A percentile compares a stretch with the other conserved stretches of the same genome.
Conservation (phyloP, 37 sponge, comb jelly and placozoan genomes). For the Ianthella basta region DNA sequence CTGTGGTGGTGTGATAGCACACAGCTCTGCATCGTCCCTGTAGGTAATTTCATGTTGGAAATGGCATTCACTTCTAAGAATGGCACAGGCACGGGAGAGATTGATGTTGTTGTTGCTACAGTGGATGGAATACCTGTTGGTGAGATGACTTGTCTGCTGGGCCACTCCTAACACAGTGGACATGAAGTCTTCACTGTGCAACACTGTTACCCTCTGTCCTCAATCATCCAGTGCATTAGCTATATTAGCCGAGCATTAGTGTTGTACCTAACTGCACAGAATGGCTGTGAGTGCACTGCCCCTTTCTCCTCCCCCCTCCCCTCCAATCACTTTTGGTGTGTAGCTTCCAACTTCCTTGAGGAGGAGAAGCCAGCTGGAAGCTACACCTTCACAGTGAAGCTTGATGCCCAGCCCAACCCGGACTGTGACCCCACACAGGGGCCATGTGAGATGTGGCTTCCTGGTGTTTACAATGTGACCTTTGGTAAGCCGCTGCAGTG, state of each 20-base stretch:
- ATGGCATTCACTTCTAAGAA: constrained; percentile 53
- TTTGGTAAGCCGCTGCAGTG: constrained; percentile 60
- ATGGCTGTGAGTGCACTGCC: not conserved
- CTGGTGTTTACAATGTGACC: constrained; percentile 69
- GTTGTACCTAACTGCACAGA: no score
- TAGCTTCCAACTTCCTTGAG: constrained; percentile 1
- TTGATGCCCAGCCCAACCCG: constrained; percentile 72
- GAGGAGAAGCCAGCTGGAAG: constrained; percentile 48
- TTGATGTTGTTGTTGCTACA: constrained; percentile 58
- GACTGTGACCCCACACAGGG: constrained; percentile 75
- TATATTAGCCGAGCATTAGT: no score
- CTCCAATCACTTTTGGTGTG: no score
- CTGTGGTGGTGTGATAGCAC: not conserved
- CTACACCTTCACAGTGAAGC: constrained; percentile 36
- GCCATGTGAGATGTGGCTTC: constrained; percentile 82
- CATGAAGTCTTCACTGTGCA: no score
- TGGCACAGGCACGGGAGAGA: constrained; percentile 90
- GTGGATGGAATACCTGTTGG: constrained; percentile 83
- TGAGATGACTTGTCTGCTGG: constrained; percentile 19
- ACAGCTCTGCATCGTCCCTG: constrained; percentile 14
- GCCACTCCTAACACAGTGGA: no score
- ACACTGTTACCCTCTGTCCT: not conserved
- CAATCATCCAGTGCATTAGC: not conserved
- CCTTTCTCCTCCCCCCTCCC: not conserved
- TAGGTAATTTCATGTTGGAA: constrained; percentile 53